phyloP scores from a whole-genome alignment of 2,888 invertebrate species.

The Torymus aiolomorphi region DNA sequence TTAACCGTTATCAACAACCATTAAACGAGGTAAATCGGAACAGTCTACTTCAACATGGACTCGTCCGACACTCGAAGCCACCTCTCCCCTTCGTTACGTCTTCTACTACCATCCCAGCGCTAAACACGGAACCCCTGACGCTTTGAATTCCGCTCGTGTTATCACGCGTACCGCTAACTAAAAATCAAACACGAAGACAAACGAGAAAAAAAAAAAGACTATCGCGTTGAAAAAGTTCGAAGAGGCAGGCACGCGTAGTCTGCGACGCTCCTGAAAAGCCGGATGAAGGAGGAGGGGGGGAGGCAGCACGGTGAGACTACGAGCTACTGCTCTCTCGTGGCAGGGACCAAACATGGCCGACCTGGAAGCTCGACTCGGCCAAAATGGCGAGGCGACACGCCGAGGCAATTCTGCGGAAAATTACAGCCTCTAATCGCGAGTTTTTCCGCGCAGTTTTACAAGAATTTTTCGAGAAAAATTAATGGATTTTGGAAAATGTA shows the following conservation, averaged over 20 bases:
- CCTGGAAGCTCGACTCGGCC: conserved; percentile 68
- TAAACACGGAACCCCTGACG: too few relatives aligned
- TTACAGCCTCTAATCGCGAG: not conserved
- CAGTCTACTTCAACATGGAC: conserved; percentile 29
- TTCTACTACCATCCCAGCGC: too few relatives aligned
- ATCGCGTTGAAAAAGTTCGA: too few relatives aligned
- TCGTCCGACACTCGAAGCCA: conserved; percentile 17
- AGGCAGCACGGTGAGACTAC: conserved; percentile 51
- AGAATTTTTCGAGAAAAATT: not conserved
- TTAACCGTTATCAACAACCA: too few relatives aligned
- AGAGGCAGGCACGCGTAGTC: not conserved
- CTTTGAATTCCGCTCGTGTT: too few relatives aligned
- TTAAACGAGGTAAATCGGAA: too few relatives aligned
- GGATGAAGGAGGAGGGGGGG: conserved; percentile 55
- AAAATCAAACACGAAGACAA: too few relatives aligned
- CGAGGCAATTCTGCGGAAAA: conserved; percentile 45
- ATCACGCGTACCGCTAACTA: too few relatives aligned
- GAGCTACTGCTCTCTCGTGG: not conserved
- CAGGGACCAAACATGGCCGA: conserved; percentile 70
- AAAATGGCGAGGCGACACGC: conserved; percentile 69
- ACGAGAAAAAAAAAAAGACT: too few relatives aligned
- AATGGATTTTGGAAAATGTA: not conserved
- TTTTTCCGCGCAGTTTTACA: not conserved
- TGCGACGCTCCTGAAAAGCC: conserved; percentile 63
- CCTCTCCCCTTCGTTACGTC: too few relatives aligned